These are phyloP conservation scores for Diploscapter pachys DNA, from an alignment of 1,140 invertebrate genomes.

Conservation along the genomic window DNA sequence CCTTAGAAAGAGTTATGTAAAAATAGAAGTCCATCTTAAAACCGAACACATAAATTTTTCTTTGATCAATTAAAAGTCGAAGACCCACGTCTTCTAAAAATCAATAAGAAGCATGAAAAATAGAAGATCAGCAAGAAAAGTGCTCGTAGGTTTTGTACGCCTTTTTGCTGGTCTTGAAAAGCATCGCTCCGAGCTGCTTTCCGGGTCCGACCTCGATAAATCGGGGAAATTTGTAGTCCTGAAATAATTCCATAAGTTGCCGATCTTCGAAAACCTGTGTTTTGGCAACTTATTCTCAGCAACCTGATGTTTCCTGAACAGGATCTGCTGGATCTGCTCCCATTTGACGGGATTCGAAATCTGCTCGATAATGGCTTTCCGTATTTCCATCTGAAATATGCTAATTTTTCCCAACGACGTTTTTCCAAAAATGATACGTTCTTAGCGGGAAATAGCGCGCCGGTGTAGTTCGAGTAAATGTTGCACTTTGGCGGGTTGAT, in stretches of 20 bases:
- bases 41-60: no score
- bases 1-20: no score
- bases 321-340: conserved; percentile 79
- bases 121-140: conserved; percentile 35
- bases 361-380: conserved; percentile 70
- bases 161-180: conserved; percentile 52
- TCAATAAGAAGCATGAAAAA: conserved; percentile 8
- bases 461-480: conserved; percentile 69
- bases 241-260: conserved; percentile 18
- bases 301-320: conserved; percentile 61
- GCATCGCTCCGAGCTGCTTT: conserved; percentile 52
- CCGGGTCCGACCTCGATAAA: conserved; percentile 55
- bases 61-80: no score
- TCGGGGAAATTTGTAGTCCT: conserved; percentile 50
- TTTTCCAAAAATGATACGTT: conserved; percentile 14
- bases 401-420: no score
- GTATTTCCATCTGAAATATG: conserved; percentile 61
- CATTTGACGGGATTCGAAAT: conserved; percentile 77
- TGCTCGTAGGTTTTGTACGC: conserved; percentile 44
- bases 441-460: conserved; percentile 64
- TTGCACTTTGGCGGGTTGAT: conserved; percentile 72
- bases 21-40: no score
- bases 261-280: background rate
- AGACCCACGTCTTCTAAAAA: no score
- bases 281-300: background rate